Evolutionary conservation across 2,113 vertebrate species (phyloP).

Genomic region (Atherinomorus stipes): DNA sequence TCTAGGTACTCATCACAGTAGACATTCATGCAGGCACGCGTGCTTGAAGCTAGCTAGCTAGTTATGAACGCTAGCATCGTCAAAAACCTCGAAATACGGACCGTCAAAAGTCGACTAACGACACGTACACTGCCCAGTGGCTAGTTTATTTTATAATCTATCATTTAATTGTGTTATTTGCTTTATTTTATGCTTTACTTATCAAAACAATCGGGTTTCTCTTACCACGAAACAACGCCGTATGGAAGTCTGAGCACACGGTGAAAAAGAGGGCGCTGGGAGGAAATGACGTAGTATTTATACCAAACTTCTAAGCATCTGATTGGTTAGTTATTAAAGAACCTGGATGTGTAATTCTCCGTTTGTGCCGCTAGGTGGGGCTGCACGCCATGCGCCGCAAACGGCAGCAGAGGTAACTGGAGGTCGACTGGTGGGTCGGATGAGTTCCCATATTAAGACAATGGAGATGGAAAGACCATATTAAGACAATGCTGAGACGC

Average conservation of each 20-base stretch:
- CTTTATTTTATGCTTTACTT: rapidly evolving
- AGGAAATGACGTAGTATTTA: slow-evolving; percentile 66
- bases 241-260: slow-evolving; percentile 79
- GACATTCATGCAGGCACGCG: too few relatives aligned
- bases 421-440: slow-evolving; percentile 44
- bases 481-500: slow-evolving; percentile 82
- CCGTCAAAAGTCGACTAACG: rapidly evolving
- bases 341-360: rapidly evolving
- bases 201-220: neutral
- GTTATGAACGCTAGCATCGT: slow-evolving; percentile 44
- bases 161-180: neutral
- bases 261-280: slow-evolving; percentile 58
- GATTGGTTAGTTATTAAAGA: slow-evolving; percentile 68
- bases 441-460: slow-evolving; percentile 82
- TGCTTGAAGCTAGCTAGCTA: slow-evolving; percentile 62
- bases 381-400: rapidly evolving
- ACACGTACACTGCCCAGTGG: rapidly evolving
- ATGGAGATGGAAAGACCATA: slow-evolving; percentile 83
- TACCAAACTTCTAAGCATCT: neutral
- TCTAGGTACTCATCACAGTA: too few relatives aligned
- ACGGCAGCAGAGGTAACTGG: neutral
- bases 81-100: rapidly evolving
- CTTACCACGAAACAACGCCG: slow-evolving; percentile 92
- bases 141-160: rapidly evolving
- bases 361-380: slow-evolving; percentile 15